These are phyloP conservation scores for Nasonia vitripennis DNA, from an alignment of 1,140 invertebrate genomes.

Conservation along the genomic window DNA sequence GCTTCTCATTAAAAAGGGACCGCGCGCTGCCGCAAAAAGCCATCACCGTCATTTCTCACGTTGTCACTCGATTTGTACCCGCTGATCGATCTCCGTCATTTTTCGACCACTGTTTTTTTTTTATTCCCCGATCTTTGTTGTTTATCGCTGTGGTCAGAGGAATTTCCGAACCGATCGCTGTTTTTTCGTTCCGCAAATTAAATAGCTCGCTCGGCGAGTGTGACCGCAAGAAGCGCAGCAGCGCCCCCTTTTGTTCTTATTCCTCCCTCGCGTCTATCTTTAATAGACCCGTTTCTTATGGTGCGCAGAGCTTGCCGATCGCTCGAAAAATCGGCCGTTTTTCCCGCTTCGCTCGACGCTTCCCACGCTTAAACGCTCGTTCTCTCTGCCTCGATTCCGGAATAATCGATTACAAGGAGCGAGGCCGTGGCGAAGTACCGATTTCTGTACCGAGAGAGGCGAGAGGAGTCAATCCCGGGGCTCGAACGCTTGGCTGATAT, in stretches of 20 bases:
- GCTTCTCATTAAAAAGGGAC: neutral
- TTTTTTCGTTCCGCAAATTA: neutral
- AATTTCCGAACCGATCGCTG: neutral
- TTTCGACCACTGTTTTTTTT: constrained; percentile 6
- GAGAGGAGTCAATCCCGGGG: constrained; percentile 27
- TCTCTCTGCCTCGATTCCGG: constrained; percentile 33
- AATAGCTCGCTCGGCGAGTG: neutral
- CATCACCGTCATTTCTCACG: neutral
- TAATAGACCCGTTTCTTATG: constrained; percentile 42
- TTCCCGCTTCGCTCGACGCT: constrained; percentile 25
- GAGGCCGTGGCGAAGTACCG: constrained; percentile 46
- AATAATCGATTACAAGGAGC: constrained; percentile 53
- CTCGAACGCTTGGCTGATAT: constrained; percentile 10
- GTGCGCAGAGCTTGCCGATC: constrained; percentile 36
- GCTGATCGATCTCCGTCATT: neutral
- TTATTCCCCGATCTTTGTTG: neutral
- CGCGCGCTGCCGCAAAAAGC: neutral
- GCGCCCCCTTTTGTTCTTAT: constrained; percentile 32
- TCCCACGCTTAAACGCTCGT: constrained; percentile 48
- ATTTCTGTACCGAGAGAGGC: constrained; percentile 34
- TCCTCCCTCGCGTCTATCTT: constrained; percentile 46
- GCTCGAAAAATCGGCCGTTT: constrained; percentile 44
- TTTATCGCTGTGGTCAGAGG: constrained; percentile 14
- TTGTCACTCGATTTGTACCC: neutral
- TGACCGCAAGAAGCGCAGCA: neutral